phyloP scores from a whole-genome alignment of 2,888 invertebrate species.

The Ypsolopha scabrella region DNA sequence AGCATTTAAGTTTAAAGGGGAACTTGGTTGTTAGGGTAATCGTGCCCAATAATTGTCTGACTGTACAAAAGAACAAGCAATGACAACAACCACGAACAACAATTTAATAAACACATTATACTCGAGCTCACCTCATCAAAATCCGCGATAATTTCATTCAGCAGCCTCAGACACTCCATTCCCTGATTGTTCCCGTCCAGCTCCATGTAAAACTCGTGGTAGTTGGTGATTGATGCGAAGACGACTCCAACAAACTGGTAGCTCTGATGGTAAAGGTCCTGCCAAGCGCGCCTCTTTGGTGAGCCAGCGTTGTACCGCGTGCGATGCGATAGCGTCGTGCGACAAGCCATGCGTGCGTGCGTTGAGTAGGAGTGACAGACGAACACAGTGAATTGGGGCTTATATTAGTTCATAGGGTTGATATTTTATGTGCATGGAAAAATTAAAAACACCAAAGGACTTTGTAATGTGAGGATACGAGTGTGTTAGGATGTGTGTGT shows the following conservation, averaged over 20 bases:
- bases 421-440: no score
- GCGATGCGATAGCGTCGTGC: constrained; percentile 1
- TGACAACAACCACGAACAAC: neutral
- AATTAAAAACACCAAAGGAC: no score
- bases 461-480: no score
- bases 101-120: no score
- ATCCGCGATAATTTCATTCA: constrained; percentile 94
- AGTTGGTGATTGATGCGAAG: constrained; percentile 94
- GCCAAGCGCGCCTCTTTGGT: constrained; percentile 18
- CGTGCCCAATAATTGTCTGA: neutral
- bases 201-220: constrained; percentile 94
- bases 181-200: constrained; percentile 93
- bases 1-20: no score
- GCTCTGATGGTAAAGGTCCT: constrained; percentile 93
- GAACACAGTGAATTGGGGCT: neutral
- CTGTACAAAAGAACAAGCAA: neutral
- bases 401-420: no score
- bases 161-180: constrained; percentile 86
- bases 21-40: no score
- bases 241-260: constrained; percentile 92
- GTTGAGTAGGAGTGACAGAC: constrained; percentile 1
- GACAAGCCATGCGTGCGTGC: constrained; percentile 2
- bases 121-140: constrained; percentile 81
- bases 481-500: no score
- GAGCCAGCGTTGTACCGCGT: neutral